Evolutionary conservation across 2,888 invertebrate genomes (phyloP).

Genomic region (Agriopis aurantiaria): DNA sequence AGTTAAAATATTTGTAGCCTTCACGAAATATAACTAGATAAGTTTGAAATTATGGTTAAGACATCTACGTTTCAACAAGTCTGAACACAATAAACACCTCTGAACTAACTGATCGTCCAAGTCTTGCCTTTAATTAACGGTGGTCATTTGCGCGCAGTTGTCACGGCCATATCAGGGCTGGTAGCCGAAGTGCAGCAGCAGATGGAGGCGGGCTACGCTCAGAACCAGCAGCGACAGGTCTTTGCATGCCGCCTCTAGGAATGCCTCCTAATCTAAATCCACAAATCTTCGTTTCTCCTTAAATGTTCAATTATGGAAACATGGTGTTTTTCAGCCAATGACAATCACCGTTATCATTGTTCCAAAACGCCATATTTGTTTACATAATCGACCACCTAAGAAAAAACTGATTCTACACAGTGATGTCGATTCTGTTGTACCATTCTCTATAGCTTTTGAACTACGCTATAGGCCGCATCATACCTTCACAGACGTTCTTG

Average conservation of each 20-base stretch:
- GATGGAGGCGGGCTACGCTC: conserved; percentile 86
- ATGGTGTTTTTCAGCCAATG: too few species aligned
- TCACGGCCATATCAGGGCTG: conserved; percentile 92
- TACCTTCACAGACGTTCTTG: neutral
- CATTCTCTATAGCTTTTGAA: neutral
- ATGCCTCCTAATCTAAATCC: conserved; percentile 9
- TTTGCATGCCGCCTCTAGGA: conserved; percentile 68
- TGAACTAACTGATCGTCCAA: neutral
- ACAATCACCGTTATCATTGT: too few species aligned
- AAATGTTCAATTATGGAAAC: too few species aligned
- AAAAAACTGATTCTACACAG: too few species aligned
- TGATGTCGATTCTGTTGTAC: neutral
- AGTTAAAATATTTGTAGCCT: too few species aligned
- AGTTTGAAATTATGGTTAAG: too few species aligned
- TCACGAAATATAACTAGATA: too few species aligned
- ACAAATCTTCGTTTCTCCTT: too few species aligned
- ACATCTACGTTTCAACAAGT: too few species aligned
- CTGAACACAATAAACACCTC: too few species aligned
- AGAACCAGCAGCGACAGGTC: conserved; percentile 84
- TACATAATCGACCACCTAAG: too few species aligned
- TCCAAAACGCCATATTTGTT: too few species aligned
- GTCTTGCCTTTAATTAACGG: conserved; percentile 45
- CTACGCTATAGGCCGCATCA: neutral
- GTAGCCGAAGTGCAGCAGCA: conserved; percentile 93
- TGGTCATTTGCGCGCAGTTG: conserved; percentile 86